Evolutionary conservation across 2,113 vertebrate species (phyloP), one percentile per base, ranked within the genome.

Genomic region (Rhabdornis inornatus): DNA sequence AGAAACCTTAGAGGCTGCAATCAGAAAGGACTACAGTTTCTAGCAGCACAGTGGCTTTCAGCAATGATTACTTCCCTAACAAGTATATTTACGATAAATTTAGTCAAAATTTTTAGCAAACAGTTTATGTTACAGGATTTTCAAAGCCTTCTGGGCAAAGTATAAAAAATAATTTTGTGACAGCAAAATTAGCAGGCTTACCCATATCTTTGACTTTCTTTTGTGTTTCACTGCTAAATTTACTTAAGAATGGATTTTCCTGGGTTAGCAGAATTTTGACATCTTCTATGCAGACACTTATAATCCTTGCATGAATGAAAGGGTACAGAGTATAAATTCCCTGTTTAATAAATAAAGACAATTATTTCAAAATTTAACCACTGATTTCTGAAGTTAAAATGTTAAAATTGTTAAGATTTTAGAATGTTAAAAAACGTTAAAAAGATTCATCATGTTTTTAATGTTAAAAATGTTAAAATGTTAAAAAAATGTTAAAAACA

Each of bases 251-350:
- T 2, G 99, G 99, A 92, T 99, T 99, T 97, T 99, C 99, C 96
- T 99, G 99, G 27, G 99, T 99, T 89, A 99, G 97, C n/a, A 99
- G 98, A 76, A 99, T 98, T 97, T 99, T 99, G 95, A 99, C 98
- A 86, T 99, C 99, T 96, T 99, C 99, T 97, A 99, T 97, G 9
- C 98, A 98, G 56, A 99, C 98, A 14, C 72, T 97, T 94, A 99
- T 97, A 75, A 99, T 98, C 95, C 99, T 98, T 89, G 99, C 99
- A 92, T 98, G 98, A 93, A 99, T 99, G 66, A 99, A 99, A 1
- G 99, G 99, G 93, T 99, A 99, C 10, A 99, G 90, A 5, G 99
- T 99, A 97, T 99, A 99, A 92, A 99, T 99, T 20, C 99, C 99
- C 99, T 99, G 90, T 22, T 81, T 47, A 86, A 64, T 84, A 87